Evolutionary conservation across 2,888 invertebrate genomes (phyloP).

Genomic region (Diabrotica balteata): DNA sequence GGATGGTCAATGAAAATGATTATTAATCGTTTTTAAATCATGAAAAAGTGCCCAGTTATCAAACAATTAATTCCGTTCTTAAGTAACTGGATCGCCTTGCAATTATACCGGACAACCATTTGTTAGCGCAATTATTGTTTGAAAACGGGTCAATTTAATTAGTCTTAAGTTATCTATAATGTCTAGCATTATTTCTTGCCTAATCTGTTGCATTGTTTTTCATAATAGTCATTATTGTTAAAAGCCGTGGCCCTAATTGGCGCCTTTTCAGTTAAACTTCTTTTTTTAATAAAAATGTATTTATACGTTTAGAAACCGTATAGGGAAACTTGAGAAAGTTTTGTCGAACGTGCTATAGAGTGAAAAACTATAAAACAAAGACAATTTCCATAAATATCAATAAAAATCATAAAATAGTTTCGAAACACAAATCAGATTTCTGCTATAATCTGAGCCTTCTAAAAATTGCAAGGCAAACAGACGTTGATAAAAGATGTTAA

Average conservation of each 20-base stretch:
- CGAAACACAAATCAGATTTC: too few species aligned
- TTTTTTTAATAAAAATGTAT: background rate
- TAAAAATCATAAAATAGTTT: too few species aligned
- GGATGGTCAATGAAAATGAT: background rate
- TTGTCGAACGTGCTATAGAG: too few species aligned
- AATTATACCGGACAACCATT: conserved; percentile 9
- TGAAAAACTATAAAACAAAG: too few species aligned
- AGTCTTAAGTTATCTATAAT: background rate
- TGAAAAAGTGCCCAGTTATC: conserved; percentile 10
- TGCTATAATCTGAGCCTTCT: too few species aligned
- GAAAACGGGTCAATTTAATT: conserved; percentile 16
- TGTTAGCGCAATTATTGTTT: conserved; percentile 3
- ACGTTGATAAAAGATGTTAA: too few species aligned
- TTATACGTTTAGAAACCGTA: too few species aligned
- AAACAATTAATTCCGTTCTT: background rate
- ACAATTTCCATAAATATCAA: too few species aligned
- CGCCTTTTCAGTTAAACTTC: background rate
- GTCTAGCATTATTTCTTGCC: background rate
- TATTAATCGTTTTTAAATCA: conserved; percentile 7
- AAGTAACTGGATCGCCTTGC: conserved; percentile 13
- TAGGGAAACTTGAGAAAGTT: too few species aligned
- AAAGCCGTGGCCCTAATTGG: conserved; percentile 9
- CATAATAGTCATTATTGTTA: conserved; percentile 3
- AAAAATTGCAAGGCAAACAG: too few species aligned
- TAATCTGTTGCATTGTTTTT: conserved; percentile 8